phyloP scores from a whole-genome alignment of 2,797 vertebrate species.

The Spea hammondii region DNA sequence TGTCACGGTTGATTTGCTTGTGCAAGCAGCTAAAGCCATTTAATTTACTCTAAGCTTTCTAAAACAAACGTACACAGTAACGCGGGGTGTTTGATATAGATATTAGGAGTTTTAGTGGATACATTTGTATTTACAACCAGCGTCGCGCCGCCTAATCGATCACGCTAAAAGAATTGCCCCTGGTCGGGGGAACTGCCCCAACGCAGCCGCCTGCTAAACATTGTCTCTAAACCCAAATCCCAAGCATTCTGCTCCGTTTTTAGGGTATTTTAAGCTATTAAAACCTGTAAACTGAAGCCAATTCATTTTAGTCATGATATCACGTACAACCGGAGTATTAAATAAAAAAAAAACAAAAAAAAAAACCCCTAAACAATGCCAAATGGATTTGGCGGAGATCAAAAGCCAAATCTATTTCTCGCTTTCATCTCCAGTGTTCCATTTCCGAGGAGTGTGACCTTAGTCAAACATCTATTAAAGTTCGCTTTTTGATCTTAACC shows the following conservation, averaged over 20 bases:
- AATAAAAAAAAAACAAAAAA: conserved; percentile 57
- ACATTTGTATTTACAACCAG: background rate
- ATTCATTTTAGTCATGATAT: conserved; percentile 61
- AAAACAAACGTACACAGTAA: conserved; percentile 12
- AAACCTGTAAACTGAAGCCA: conserved; percentile 58
- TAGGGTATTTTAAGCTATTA: conserved; percentile 59
- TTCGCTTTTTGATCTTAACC: conserved; percentile 78
- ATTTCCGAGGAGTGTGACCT: conserved; percentile 79
- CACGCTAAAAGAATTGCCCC: background rate
- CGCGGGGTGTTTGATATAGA: background rate
- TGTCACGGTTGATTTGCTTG: conserved; percentile 22
- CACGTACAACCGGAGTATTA: conserved; percentile 68
- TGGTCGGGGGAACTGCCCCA: too few relatives aligned
- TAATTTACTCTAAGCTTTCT: conserved; percentile 30
- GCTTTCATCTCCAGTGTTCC: conserved; percentile 78
- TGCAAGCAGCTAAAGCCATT: conserved; percentile 12
- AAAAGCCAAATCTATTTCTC: conserved; percentile 70
- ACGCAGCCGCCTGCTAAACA: background rate
- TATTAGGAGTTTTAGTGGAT: background rate
- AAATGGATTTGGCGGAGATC: conserved; percentile 76
- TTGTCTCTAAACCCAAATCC: conserved; percentile 19
- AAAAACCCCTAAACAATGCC: conserved; percentile 71
- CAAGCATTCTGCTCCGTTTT: conserved; percentile 52
- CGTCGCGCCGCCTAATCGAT: background rate
- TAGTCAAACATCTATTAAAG: conserved; percentile 81